These are phyloP conservation scores for Crotalus helleri DNA, from an alignment of 2,113 vertebrate genomes.

Conservation along the genomic window DNA sequence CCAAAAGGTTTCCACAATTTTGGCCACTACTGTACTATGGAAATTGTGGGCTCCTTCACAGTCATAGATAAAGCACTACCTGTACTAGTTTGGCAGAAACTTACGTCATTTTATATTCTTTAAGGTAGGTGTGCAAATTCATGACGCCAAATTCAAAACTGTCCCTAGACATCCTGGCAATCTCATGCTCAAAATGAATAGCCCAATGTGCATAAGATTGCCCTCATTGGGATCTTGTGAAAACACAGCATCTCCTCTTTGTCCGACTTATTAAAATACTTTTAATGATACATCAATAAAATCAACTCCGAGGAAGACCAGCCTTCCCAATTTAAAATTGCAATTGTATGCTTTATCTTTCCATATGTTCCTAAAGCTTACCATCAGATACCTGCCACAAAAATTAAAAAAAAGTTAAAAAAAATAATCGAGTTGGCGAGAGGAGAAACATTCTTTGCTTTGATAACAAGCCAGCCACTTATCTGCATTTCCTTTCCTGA, in stretches of 20 bases:
- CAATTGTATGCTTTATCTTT: slow-evolving; percentile 33
- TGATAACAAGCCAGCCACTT: slow-evolving; percentile 35
- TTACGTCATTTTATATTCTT: neutral
- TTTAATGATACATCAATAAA: neutral
- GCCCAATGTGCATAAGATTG: neutral
- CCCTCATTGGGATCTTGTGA: neutral
- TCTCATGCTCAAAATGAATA: neutral
- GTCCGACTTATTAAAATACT: neutral
- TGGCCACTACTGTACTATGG: no score
- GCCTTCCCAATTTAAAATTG: slow-evolving; percentile 13
- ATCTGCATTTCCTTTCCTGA: slow-evolving; percentile 40
- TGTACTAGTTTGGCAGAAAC: neutral
- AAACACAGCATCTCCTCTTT: neutral
- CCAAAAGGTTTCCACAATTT: no score
- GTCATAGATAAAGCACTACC: no score
- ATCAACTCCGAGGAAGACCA: slow-evolving; percentile 8
- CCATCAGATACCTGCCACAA: slow-evolving; percentile 30
- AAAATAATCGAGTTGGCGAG: slow-evolving; percentile 6
- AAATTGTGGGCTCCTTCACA: no score
- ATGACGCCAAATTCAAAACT: neutral
- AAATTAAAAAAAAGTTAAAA: neutral
- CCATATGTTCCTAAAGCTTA: slow-evolving; percentile 38
- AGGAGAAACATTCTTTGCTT: slow-evolving; percentile 41
- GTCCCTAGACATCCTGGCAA: neutral
- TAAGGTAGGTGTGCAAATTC: neutral